These are phyloP conservation scores for Narcine bancroftii DNA, from an alignment of 2,113 vertebrate genomes.

Conservation along the genomic window DNA sequence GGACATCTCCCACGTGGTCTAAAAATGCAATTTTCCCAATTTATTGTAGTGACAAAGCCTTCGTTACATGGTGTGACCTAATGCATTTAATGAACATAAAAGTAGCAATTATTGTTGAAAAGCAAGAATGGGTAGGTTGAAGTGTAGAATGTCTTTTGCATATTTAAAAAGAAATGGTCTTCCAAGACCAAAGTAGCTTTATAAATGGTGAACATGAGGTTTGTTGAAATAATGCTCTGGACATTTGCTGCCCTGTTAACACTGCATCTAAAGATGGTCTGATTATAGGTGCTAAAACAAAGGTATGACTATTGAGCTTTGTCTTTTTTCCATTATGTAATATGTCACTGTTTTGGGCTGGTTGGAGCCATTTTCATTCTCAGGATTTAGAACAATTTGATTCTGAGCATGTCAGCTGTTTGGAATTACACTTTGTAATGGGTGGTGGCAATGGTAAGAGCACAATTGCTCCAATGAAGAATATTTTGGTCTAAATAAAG, in stretches of 20 bases:
- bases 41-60: too few relatives aligned
- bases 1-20: not conserved
- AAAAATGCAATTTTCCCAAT: too few relatives aligned
- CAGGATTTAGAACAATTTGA: not conserved
- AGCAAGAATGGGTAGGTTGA: constrained; percentile 11
- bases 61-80: too few relatives aligned
- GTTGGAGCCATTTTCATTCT: not conserved
- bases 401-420: not conserved
- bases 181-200: constrained; percentile 23
- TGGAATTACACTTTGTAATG: not conserved
- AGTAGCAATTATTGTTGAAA: constrained; percentile 7
- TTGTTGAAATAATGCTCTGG: not conserved
- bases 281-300: not conserved
- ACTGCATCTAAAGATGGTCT: not conserved
- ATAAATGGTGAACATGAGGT: constrained; percentile 12
- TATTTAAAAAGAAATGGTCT: not conserved
- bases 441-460: not conserved
- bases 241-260: not conserved
- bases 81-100: not conserved
- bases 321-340: not conserved
- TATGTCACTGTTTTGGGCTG: not conserved
- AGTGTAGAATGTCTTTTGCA: not conserved
- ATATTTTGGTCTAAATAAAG: not conserved
- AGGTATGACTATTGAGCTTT: not conserved
- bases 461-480: not conserved